Evolutionary conservation across 2,113 vertebrate genomes (phyloP), one percentile per base, ranked within the genome.

Genomic region (Bubo scandiacus): DNA sequence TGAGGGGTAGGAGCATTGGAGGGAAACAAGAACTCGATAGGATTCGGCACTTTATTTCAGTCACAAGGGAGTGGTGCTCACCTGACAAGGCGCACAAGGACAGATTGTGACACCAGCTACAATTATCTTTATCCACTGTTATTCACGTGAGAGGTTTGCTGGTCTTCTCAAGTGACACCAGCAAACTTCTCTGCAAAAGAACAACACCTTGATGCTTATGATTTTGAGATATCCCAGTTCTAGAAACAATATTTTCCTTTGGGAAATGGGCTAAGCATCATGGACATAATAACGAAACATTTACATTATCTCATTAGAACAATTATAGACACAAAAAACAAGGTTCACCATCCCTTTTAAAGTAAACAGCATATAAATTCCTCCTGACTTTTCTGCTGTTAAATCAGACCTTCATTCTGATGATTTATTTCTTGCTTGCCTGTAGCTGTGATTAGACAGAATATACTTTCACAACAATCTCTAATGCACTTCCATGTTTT

Each of bases 391-490:
- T 71, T 72, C 66, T 81, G 85, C 52, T 75, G 45, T 70, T 92
- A 91, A 94, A 90, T 45, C 52, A 77, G 62, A 82, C 51, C 70
- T 90, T 83, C 83, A 74, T 80, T 77, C 62, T 67, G 63, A 47
- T 81, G 26, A 74, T 77, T 86, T 95, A 82, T 70, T 96, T 81
- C 26, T 68, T 62, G 54, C 66, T 88, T 30, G 92, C 70, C 94
- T 86, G 88, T 54, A 75, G 92, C 75, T 90, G 75, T 68, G 74
- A 77, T 65, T 55, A 94, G 55, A 40, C 65, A 92, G 74, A 61
- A 72, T 36, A 42, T 18, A 42, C 30, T 74, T 88, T 49, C 83
- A 66, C 59, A 81, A 36, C 49, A 19, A 79, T 21, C 63, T 62
- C 81, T 70, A 78, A 78, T n/a, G 40, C 27, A 40, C 32, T 91